Base-by-base conservation (phyloP, 2,888 invertebrate genomes). In the Scelioninae gen. 1 region DNA sequence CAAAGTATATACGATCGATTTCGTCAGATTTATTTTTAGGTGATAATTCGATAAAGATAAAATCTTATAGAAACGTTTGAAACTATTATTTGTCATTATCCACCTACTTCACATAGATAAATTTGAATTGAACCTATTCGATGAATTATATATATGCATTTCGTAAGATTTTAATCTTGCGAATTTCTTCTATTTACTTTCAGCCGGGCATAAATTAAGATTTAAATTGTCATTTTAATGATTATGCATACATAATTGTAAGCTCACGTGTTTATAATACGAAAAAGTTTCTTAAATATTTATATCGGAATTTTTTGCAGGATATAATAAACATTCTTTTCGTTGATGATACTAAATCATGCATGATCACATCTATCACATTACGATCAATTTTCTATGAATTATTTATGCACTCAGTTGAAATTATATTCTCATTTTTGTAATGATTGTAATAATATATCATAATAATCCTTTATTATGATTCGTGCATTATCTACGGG, bases 11-110 rank as follows among this genome's bases (percentile, higher is more conserved):
- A 40, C 31, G 15, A 47, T 56, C 15, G 56, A 34, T 69, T 69
- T 69, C 69, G 31, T 69, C 56, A 69, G 10, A 47, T 31, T 47
- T 69, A 69, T 69, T 56, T 69, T 66, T 66, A 66, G 53, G 31
- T 5, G 53, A 23, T 66, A 53, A 53, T 53, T 66, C 38, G 63
- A 63, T 63, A 63, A n/a, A n/a, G n/a, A n/a, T n/a, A n/a, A n/a
- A n/a, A n/a, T n/a, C n/a, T n/a, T n/a, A n/a, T n/a, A n/a, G n/a
- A n/a, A 43, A 38, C 1, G 43, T 5, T n/a, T 5, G 1, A n/a
- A 9, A n/a, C 43, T 10, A 43, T 43, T 43, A 43, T 11, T 43
- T 43, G 43, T 43, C 43, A 43, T 43, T 43, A 43, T 23, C 23
- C 11, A 29, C 9, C 4, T 10, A 16, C 47, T 16, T 5, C 13